Evolutionary conservation across 1,140 invertebrate genomes (phyloP).

Genomic region (Alviniconcha marisindica): DNA sequence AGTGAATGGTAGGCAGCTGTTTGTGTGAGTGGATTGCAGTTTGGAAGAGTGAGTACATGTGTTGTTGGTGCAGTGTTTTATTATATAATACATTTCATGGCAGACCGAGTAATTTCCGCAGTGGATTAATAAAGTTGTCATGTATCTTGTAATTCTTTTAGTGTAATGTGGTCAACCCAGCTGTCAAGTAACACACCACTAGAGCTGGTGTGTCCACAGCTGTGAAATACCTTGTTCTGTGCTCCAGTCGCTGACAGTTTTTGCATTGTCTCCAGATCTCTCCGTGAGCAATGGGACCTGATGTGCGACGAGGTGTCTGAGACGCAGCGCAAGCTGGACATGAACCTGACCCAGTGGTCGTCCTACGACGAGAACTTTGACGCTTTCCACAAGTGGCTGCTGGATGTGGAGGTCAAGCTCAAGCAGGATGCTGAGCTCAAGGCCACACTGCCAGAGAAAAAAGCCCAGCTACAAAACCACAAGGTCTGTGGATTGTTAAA

Average conservation of each 20-base stretch:
- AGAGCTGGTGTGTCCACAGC: no score
- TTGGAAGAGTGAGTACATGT: no score
- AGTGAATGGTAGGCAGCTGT: no score
- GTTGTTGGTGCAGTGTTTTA: no score
- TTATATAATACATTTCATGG: no score
- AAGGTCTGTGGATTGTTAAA: constrained; percentile 81
- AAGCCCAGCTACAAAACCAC: constrained; percentile 94
- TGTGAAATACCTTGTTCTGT: no score
- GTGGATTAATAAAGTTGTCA: no score
- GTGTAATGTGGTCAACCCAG: neutral
- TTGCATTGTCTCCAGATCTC: constrained; percentile 77
- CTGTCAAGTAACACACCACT: no score
- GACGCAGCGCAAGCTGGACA: constrained; percentile 88
- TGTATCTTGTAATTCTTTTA: no score
- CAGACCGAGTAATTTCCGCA: no score
- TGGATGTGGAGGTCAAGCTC: constrained; percentile 93
- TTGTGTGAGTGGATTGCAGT: no score
- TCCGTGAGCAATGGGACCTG: constrained; percentile 86
- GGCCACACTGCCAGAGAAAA: constrained; percentile 93
- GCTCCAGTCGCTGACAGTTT: no score
- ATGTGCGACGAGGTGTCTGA: constrained; percentile 87
- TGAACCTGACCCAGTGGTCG: constrained; percentile 83
- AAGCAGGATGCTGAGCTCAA: constrained; percentile 93
- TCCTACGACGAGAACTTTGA: constrained; percentile 79
- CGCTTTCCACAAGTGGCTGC: constrained; percentile 93